Evolutionary conservation across 2,113 vertebrate genomes (phyloP), one percentile per base, ranked within the genome.

Genomic region (Columba janthina): DNA sequence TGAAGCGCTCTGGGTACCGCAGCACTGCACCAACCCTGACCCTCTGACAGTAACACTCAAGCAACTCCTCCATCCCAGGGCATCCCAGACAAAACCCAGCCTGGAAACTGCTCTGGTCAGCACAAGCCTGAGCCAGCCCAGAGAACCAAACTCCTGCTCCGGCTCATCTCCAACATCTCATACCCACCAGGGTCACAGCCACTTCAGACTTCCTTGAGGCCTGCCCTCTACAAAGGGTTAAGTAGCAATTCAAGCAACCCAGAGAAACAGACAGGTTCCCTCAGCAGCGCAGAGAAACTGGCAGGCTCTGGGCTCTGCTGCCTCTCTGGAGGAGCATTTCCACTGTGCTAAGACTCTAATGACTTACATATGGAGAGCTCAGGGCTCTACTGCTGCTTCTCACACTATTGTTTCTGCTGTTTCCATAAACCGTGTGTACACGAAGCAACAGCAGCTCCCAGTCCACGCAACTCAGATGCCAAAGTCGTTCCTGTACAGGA

Each of bases 121-220:
- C 18, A 16, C 5, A 22, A 69, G 42, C 34, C 50, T 64, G 18
- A 82, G 5, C 10, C 3, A 9, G 11, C 56, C 31, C 3, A 3
- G 25, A 70, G 69, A 48, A 73, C n/a, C 40, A 72, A 66, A n/a
- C 20, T 71, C 13, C 22, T 3, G 2, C 42, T 74, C 64, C 40
- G 46, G 21, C 28, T 79, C 46, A 70, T 9, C 21, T 53, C 11
- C 60, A 38, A 2, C 0, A 1, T 66, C 67, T 80, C 7, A 7
- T 7, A 64, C 1, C 46, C 16, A 67, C 17, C 17, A n/a, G 11
- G 0, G 0, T 28, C 28, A 44, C 21, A 70, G 51, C 34, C 62
- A 34, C 57, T 69, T 71, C 44, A 44, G 34, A 40, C 9, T 17
- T 28, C 26, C 40, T 61, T 44, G 12, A 88, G 22, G 19, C 26